Percentiles rank a stretch among this genome's conserved stretches.
phyloP scores from a whole-genome alignment of 2,888 invertebrate genomes.

The Sphaeridia pumilis region DNA sequence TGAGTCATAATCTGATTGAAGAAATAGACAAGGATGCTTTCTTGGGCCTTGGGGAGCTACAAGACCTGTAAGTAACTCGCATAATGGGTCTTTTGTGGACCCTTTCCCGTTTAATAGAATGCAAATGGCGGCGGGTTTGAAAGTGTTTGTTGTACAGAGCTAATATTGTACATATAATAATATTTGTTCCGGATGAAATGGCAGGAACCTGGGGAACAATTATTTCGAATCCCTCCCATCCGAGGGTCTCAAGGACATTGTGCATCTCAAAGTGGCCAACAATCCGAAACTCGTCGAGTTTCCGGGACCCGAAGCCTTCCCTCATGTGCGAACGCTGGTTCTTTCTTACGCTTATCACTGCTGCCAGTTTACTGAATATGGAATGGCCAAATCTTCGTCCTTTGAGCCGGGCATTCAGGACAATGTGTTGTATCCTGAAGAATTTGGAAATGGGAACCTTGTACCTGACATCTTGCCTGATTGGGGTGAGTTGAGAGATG shows the following conservation, averaged over 20 bases:
- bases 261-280: slow-evolving; percentile 82
- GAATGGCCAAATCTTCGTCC: slow-evolving; percentile 2
- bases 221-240: slow-evolving; percentile 70
- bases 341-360: slow-evolving; percentile 94
- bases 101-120: background rate
- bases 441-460: slow-evolving; percentile 27
- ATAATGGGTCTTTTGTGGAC: too few species aligned
- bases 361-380: slow-evolving; percentile 56
- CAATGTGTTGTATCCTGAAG: slow-evolving; percentile 52
- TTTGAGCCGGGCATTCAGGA: slow-evolving; percentile 42
- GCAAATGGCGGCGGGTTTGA: background rate
- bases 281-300: slow-evolving; percentile 78
- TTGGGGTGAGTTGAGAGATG: slow-evolving; percentile 56
- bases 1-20: slow-evolving; percentile 74
- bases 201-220: slow-evolving; percentile 82
- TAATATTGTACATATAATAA: too few species aligned
- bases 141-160: too few species aligned
- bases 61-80: slow-evolving; percentile 87
- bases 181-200: too few species aligned
- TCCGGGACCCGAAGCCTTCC: slow-evolving; percentile 74
- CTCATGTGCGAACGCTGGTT: slow-evolving; percentile 69
- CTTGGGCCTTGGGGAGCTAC: slow-evolving; percentile 59
- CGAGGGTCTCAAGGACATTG: slow-evolving; percentile 62
- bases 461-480: slow-evolving; percentile 55
- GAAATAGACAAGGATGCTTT: slow-evolving; percentile 78